Evolutionary conservation across 2,113 vertebrate genomes (phyloP), one percentile per base, ranked within the genome.

Genomic region (Passerina amoena): DNA sequence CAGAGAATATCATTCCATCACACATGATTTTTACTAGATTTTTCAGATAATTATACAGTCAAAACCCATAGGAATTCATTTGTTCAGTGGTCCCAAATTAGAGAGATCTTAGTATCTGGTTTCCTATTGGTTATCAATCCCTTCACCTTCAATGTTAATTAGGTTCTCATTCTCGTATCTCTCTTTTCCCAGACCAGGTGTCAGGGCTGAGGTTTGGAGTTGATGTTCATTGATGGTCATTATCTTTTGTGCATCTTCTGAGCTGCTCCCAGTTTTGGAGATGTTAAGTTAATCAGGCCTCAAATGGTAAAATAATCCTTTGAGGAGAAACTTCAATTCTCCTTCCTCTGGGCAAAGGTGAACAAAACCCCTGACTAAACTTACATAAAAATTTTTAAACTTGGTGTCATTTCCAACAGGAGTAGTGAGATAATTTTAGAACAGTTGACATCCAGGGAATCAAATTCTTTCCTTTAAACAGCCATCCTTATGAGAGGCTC

Each of bases 401-500:
- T 30, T 57, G 30, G 8, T 40, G 23, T n/a, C 0, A 13, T 57
- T 75, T n/a, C n/a, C 50, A 20, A 30, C 15, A 48, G 40, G 24
- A 78, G 24, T 53, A n/a, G 10, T 28, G 44, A 75, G 70, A 22
- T 59, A 54, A 19, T 63, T 71, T 68, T 50, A 24, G 48, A 61
- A n/a, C 4, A 45, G 6, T 11, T 88, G 28, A 17, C 19, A 13
- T 44, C 35, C 35, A 69, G 25, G 48, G 31, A 73, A 84, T 66
- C 22, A 37, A 9, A 23, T 63, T 35, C 33, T 87, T 86, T 51
- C 23, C 30, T 92, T 95, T 81, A 31, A 77, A 42, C 5, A 35
- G 9, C 0, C 28, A 10, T 33, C 65, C 5, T 42, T 82, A 21
- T 0, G 2, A 59, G 57, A 68, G 20, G 17, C 13, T 76, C 0